Evolutionary conservation across 2,888 invertebrate genomes (phyloP), one percentile per base, ranked within the genome.

Genomic region (Cataglyphis altisquamis): DNA sequence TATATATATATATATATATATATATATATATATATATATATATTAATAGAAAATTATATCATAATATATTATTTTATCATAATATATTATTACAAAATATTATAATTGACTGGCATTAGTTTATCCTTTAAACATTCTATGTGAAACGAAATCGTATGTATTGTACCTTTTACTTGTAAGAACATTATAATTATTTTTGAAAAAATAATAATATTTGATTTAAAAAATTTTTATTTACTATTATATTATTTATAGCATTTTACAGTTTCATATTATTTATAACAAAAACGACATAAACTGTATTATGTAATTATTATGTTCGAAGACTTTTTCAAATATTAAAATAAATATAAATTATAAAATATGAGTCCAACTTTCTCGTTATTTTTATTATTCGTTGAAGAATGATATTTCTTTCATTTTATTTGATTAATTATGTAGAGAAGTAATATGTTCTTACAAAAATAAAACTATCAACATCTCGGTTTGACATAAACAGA

Each of bases 71-170:
- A 21, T 21, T 21, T 21, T 21, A 21, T 21, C 21, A 21, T 21
- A 21, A 21, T 21, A 21, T n/a, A 21, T 21, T 21, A 21, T 21
- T 21, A 21, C 25, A 25, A 25, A 25, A 25, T 25, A 25, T 52
- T 60, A 45, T 25, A 21, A 25, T 32, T 74, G 86, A 32, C 41
- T 25, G 9, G 9, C 4, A 36, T 80, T 48, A 70, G 21, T 74
- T 62, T 36, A 60, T 45, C 8, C 21, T 12, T 36, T 9, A 3
- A 4, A 32, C 48, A 18, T 10, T 15, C 45, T 10, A 45, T 10
- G 15, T 9, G 29, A 0, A 25, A 52, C 15, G 41, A 57, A 15
- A 29, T 39, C 10, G 4, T 15, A 8, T 12, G 9, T 9, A n/a
- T 63, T 39, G 25, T 3, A 45, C n/a, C 5, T 45, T 63, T 4